phyloP scores from a whole-genome alignment of 1,140 invertebrate genomes.

The Eufriesea mexicana region DNA sequence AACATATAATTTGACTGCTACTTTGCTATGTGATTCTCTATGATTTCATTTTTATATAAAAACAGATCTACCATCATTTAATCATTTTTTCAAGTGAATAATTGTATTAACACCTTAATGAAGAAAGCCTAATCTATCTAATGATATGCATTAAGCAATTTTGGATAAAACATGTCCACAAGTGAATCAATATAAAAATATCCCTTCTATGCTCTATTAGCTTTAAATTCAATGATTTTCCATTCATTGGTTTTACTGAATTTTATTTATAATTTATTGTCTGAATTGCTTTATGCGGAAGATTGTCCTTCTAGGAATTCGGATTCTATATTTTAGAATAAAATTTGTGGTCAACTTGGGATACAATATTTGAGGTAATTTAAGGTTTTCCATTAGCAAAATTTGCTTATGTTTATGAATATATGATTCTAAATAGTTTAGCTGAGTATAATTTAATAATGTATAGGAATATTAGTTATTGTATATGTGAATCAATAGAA shows the following conservation, averaged over 20 bases:
- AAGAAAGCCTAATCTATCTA: conserved; percentile 52
- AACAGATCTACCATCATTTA: conserved; percentile 31
- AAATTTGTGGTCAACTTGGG: conserved; percentile 58
- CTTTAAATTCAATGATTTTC: conserved; percentile 59
- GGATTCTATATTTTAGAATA: conserved; percentile 66
- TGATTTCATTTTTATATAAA: conserved; percentile 39
- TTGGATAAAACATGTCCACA: conserved; percentile 61
- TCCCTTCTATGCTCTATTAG: conserved; percentile 75
- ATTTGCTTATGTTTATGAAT: conserved; percentile 12
- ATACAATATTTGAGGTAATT: conserved; percentile 57
- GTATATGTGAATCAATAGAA: conserved; percentile 35
- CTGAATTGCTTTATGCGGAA: conserved; percentile 77
- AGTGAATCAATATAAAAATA: conserved; percentile 80
- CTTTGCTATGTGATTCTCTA: background rate
- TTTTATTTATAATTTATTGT: conserved; percentile 78
- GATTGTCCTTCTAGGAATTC: conserved; percentile 74
- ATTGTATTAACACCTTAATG: conserved; percentile 33
- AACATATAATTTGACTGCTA: background rate
- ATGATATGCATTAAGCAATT: conserved; percentile 59
- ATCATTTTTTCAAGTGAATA: conserved; percentile 32
- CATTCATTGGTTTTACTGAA: conserved; percentile 64
- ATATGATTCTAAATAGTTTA: conserved; percentile 28
- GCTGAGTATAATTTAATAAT: conserved; percentile 35
- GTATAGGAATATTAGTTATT: conserved; percentile 51
- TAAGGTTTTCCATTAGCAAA: conserved; percentile 24